phyloP scores from a whole-genome alignment of 2,888 invertebrate genomes.

The Punctoribates punctum region DNA sequence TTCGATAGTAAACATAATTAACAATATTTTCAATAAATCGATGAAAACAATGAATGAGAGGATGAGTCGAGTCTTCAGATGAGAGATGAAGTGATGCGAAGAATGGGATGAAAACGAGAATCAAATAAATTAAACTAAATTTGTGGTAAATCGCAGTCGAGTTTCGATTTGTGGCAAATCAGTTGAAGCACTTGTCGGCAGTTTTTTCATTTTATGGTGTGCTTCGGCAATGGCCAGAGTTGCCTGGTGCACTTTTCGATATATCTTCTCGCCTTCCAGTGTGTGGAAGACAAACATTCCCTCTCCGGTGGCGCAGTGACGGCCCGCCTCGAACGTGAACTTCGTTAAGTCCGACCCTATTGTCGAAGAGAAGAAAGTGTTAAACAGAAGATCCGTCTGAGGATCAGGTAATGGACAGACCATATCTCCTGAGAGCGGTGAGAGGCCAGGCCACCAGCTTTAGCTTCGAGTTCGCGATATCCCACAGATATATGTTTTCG shows the following conservation, averaged over 20 bases:
- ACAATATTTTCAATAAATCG: constrained; percentile 6
- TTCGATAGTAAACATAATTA: constrained; percentile 21
- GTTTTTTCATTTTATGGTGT: constrained; percentile 47
- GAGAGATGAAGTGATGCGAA: neutral
- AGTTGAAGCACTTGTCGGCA: neutral
- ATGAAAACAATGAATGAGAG: neutral
- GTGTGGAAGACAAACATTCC: constrained; percentile 52
- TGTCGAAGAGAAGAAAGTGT: neutral
- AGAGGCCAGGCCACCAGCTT: constrained; percentile 51
- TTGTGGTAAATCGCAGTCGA: constrained; percentile 13
- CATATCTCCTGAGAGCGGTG: constrained; percentile 50
- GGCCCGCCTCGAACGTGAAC: constrained; percentile 51
- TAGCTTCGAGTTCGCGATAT: constrained; percentile 48
- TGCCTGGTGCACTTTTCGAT: constrained; percentile 50
- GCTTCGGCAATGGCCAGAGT: constrained; percentile 50
- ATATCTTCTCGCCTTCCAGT: constrained; percentile 50
- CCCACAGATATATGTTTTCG: constrained; percentile 50
- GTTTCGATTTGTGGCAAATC: constrained; percentile 26
- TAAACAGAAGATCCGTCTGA: neutral
- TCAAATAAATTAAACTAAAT: constrained; percentile 19
- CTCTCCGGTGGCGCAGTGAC: constrained; percentile 51
- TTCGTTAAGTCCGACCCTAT: constrained; percentile 49
- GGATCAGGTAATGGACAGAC: constrained; percentile 29
- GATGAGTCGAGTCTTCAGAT: neutral
- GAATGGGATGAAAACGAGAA: neutral